Base-by-base conservation (phyloP, 2,888 invertebrate genomes). In the Drosophila basisetae region DNA sequence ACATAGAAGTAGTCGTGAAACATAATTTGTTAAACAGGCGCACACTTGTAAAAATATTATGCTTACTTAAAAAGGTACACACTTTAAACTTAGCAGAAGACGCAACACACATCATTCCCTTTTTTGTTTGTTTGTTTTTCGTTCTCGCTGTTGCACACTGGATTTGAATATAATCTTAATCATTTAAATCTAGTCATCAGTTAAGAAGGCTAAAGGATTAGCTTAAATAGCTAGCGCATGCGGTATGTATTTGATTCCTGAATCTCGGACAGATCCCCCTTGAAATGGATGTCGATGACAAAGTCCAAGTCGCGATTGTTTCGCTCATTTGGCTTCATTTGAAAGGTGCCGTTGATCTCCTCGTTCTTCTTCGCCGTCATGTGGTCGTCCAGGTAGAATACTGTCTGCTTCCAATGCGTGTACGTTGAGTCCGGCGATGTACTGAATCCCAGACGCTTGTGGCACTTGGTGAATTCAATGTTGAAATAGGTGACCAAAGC, bases 401-500 rank as follows among this genome's bases (percentile, higher is more conserved):
- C 99, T 10, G 97, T 97, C 78, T 94, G 94, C 94, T 99, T 99
- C 99, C 99, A 99, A 94, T 99, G 99, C 30, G 99, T 99, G 94
- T 99, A 99, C 37, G 97, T 97, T 1, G 98, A 97, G 92, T 99
- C 99, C 0, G 99, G 99, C 1, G 98, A 98, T 68, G 99, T 99
- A 91, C 99, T 99, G 94, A 99, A 99, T 31, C 99, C 99, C 79
- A 98, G 97, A 67, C 98, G 95, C 94, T 99, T 99, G 95, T 99
- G 99, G 89, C 99, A 99, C 95, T 99, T 99, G 43, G 99, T 98
- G 94, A 99, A 99, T 94, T 99, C 99, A 84, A 99, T 98, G 92
- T 98, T 99, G 94, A 99, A 99, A 94, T 98, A 99, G 30, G 99
- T 99, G 82, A 99, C 99, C 89, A 99, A 94, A 0, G 99, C 99